Conservation (phyloP, 2,113 vertebrate genomes). For the Etia nguti region DNA sequence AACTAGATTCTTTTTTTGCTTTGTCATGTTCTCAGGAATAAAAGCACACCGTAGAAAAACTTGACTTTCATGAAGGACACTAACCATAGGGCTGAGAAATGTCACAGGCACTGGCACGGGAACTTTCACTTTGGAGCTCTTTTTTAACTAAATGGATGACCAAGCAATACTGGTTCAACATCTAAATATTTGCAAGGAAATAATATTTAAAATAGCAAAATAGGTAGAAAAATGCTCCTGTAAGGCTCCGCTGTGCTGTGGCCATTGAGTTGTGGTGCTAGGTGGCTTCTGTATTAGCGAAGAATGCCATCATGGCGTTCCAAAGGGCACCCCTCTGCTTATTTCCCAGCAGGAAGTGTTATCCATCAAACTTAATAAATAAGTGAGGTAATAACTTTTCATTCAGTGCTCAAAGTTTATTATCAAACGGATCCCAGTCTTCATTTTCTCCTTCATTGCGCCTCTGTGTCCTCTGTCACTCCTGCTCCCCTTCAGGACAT, state of each 20-base stretch:
- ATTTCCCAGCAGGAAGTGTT: neutral
- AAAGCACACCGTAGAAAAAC: neutral
- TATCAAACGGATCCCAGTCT: slow-evolving; percentile 9
- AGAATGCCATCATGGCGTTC: neutral
- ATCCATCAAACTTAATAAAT: slow-evolving; percentile 18
- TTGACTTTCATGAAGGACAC: neutral
- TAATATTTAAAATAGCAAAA: neutral
- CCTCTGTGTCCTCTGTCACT: slow-evolving; percentile 24
- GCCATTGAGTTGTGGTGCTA: neutral
- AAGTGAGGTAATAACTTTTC: slow-evolving; percentile 4
- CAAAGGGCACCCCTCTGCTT: neutral
- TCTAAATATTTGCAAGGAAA: neutral
- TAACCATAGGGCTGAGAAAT: neutral
- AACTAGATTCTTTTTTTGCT: neutral
- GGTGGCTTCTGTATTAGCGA: neutral
- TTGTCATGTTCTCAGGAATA: neutral
- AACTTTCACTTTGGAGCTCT: neutral
- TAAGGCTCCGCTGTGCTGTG: neutral
- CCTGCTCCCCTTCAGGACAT: slow-evolving; percentile 32
- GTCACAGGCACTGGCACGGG: too few relatives aligned
- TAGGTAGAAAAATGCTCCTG: neutral
- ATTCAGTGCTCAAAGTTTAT: slow-evolving; percentile 11
- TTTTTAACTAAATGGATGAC: neutral
- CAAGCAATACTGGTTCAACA: neutral
- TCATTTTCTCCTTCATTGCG: slow-evolving; percentile 30